Evolutionary conservation across 2,113 vertebrate species (phyloP).

Genomic region (Ciconia boyciana): DNA sequence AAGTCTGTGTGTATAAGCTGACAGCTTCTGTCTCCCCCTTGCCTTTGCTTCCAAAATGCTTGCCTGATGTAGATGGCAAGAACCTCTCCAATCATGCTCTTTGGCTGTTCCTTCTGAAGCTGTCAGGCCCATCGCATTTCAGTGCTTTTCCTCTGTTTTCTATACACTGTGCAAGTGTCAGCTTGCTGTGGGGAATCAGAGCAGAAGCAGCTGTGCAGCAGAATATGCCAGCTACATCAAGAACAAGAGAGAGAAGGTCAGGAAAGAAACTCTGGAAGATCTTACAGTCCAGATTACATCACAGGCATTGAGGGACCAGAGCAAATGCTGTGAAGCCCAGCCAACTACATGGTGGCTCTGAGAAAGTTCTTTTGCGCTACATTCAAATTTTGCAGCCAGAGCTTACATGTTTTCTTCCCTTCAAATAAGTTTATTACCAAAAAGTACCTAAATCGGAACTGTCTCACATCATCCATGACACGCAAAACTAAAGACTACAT

Average conservation of each 20-base stretch:
- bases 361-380: not conserved
- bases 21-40: conserved; percentile 51
- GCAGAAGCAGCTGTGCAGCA: conserved; percentile 24
- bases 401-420: not conserved
- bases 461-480: not conserved
- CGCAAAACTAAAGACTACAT: not conserved
- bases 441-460: not conserved
- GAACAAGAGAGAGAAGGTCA: conserved; percentile 24
- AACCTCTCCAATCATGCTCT: conserved; percentile 11
- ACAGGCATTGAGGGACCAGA: not conserved
- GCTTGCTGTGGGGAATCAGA: not conserved
- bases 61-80: conserved; percentile 21
- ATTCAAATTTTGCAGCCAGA: not conserved
- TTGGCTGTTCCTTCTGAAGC: conserved; percentile 38
- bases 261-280: conserved; percentile 17
- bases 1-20: not conserved
- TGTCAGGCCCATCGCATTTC: conserved; percentile 32
- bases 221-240: conserved; percentile 25
- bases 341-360: not conserved
- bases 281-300: not conserved
- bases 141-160: conserved; percentile 11
- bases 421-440: not conserved
- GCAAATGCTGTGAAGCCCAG: not conserved
- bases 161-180: not conserved
- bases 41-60: conserved; percentile 22